Conservation (phyloP, 2,888 invertebrate genomes). For the Eupithecia tripunctaria region DNA sequence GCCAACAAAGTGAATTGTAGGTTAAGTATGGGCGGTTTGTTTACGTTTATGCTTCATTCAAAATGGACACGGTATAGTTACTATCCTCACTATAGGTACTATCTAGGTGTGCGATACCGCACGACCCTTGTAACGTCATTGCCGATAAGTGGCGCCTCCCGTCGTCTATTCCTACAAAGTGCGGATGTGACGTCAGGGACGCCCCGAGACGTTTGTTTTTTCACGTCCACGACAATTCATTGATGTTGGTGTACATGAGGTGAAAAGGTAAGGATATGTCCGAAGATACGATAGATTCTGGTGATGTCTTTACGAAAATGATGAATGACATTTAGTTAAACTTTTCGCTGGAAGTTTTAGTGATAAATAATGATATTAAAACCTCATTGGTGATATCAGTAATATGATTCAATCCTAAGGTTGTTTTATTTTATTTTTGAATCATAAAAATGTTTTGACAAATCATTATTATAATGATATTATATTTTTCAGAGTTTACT, state of each 20-base stretch:
- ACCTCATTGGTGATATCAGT: too few species aligned
- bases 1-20: too few species aligned
- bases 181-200: constrained; percentile 56
- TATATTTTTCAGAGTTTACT: too few species aligned
- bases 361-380: too few species aligned
- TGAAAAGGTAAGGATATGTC: constrained; percentile 41
- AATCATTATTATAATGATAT: too few species aligned
- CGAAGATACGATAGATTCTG: constrained; percentile 29
- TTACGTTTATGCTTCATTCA: too few species aligned
- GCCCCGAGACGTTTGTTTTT: constrained; percentile 66
- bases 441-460: too few species aligned
- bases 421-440: too few species aligned
- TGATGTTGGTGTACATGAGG: constrained; percentile 38
- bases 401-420: background rate
- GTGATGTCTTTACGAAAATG: background rate
- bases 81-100: background rate
- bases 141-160: constrained; percentile 63
- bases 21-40: too few species aligned
- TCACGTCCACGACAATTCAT: constrained; percentile 64
- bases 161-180: constrained; percentile 54
- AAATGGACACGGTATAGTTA: too few species aligned
- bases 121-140: constrained; percentile 37
- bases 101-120: background rate
- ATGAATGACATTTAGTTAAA: background rate
- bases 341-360: background rate